These are phyloP conservation scores for Hylyphantes graminicola DNA, from an alignment of 1,140 invertebrate species.

Conservation along the genomic window DNA sequence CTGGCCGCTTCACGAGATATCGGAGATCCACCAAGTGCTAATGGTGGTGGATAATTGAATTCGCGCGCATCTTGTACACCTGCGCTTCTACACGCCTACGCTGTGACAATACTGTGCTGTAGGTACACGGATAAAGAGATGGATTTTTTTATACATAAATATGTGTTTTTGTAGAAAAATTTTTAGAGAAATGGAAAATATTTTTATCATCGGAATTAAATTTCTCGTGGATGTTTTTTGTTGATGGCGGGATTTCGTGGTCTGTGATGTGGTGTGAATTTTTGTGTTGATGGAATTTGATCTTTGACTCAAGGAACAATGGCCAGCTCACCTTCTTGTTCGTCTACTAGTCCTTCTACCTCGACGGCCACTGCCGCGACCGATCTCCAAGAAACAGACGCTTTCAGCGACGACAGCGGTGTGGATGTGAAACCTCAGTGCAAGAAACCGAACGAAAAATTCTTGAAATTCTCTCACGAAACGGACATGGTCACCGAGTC, in stretches of 20 bases:
- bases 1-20: background rate
- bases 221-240: too few relatives aligned
- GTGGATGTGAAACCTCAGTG: constrained; percentile 46
- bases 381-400: constrained; percentile 46
- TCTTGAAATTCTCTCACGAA: constrained; percentile 20
- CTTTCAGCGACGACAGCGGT: constrained; percentile 54
- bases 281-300: too few relatives aligned
- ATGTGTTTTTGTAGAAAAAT: too few relatives aligned
- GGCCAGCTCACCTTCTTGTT: constrained; percentile 30
- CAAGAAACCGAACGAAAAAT: background rate
- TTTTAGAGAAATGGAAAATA: too few relatives aligned
- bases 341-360: constrained; percentile 36
- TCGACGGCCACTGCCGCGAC: background rate
- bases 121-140: too few relatives aligned
- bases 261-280: too few relatives aligned
- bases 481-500: background rate
- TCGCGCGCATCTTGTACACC: background rate
- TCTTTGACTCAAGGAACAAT: background rate
- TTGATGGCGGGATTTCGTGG: too few relatives aligned
- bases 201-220: too few relatives aligned
- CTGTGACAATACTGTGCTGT: too few relatives aligned
- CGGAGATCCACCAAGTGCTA: background rate
- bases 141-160: too few relatives aligned
- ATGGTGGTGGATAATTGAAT: background rate
- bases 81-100: background rate